Conservation (phyloP, 2,113 vertebrate species). For the Cromileptes altivelis region DNA sequence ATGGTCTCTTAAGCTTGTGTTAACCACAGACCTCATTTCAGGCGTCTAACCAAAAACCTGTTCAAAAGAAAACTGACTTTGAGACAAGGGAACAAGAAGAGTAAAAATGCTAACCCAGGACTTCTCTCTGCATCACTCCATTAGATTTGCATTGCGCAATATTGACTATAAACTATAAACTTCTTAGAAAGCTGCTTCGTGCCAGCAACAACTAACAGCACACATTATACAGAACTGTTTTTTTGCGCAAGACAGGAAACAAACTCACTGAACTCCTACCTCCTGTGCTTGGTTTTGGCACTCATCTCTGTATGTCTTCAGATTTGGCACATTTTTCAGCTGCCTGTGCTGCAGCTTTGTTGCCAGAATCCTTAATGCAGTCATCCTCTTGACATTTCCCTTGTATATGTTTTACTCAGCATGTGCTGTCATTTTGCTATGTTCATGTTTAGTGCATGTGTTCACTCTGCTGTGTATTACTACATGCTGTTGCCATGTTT, state of each 20-base stretch:
- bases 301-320: neutral
- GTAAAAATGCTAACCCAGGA: too few species aligned
- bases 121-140: too few species aligned
- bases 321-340: neutral
- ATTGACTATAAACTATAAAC: neutral
- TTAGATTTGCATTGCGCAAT: neutral
- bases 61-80: too few species aligned
- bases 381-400: neutral
- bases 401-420: neutral
- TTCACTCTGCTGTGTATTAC: neutral
- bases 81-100: too few species aligned
- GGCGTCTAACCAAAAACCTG: too few species aligned
- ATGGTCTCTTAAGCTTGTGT: too few species aligned
- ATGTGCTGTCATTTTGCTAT: neutral
- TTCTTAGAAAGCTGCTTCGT: neutral
- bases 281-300: neutral
- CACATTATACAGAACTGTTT: neutral
- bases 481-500: neutral
- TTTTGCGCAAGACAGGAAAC: neutral
- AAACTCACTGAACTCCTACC: neutral
- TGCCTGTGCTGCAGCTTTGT: neutral
- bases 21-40: too few species aligned
- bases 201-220: neutral
- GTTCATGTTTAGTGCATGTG: neutral
- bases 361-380: neutral